Base-by-base conservation (phyloP, 2,113 vertebrate genomes). In the Papio anubis region DNA sequence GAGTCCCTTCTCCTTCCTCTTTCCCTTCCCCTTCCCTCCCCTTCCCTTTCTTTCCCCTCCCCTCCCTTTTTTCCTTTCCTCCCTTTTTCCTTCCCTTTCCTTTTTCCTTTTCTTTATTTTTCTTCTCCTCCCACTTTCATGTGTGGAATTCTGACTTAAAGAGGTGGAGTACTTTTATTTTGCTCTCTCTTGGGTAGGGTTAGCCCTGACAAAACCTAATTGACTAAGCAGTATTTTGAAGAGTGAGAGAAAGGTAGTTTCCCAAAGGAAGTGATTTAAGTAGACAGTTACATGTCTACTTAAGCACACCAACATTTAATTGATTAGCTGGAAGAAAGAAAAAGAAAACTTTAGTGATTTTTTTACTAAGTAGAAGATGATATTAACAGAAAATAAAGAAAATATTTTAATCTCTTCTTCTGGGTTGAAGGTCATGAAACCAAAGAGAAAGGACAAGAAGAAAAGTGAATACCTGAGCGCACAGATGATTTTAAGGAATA, bases 1-100 rank as follows among this genome's bases (percentile, higher is more conserved):
- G 64, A 27, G 10, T 14, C 12, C 18, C 5, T 0, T 10, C 64
- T 80, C 91, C 73, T 27, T 80, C 59, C 85, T 18, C 13, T 83
- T 8, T 3, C 21, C 80, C 0, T 0, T 1, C 2, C 79, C 6
- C 20, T 45, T 23, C 59, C 23, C 4, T 50, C 1, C 8, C 35
- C 38, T 80, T 32, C 80, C 92, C 32, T 45, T 1, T 0, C 73
- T 59, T 76, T 64, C 16, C 0, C 82, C 83, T 73, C 23, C 80
- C 48, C 80, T 14, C 11, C 73, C 81, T 7, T 5, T 27, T 80
- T 0, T 0, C 1, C 1, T 82, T 4, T 20, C 16, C 3, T 13
- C 52, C 82, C 90, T 78, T 20, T 83, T 48, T 85, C 16, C 14
- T 84, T 8, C 3, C 21, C 81, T 0, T 0, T 1, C 3, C 73